phyloP scores from a whole-genome alignment of 2,888 invertebrate genomes.

The Ophion ventricosus region DNA sequence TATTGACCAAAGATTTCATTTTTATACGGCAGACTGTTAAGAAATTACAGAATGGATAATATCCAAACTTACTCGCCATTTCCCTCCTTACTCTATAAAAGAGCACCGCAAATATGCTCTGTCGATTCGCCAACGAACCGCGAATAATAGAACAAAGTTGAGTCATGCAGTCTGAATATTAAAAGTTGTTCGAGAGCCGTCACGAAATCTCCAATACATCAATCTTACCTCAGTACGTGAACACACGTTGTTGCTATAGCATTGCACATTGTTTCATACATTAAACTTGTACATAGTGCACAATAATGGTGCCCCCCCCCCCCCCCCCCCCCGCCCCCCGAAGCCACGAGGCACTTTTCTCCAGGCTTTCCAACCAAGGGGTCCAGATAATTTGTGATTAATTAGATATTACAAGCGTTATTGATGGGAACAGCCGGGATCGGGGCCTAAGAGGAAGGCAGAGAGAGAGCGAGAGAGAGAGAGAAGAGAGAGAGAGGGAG shows the following conservation, averaged over 20 bases:
- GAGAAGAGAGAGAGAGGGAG: conserved; percentile 26
- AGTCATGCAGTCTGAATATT: background rate
- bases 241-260: conserved; percentile 14
- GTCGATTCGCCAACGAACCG: too few relatives aligned
- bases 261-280: conserved; percentile 34
- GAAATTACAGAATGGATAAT: too few relatives aligned
- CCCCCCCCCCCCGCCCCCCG: conserved; percentile 1
- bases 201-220: conserved; percentile 18
- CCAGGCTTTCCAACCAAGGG: conserved; percentile 66
- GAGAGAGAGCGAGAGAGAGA: conserved; percentile 22
- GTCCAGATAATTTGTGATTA: conserved; percentile 83
- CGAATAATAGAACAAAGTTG: too few relatives aligned
- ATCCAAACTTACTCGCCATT: too few relatives aligned
- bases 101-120: background rate
- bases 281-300: conserved; percentile 38
- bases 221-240: background rate
- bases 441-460: conserved; percentile 52
- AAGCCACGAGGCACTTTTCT: conserved; percentile 45
- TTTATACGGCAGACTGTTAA: too few relatives aligned
- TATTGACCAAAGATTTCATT: too few relatives aligned
- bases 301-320: conserved; percentile 33
- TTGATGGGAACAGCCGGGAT: conserved; percentile 79
- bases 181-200: background rate
- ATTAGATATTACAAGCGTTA: conserved; percentile 82
- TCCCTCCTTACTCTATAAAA: too few relatives aligned